phyloP scores from a whole-genome alignment of 1,140 invertebrate species.

The Aphis gossypii region DNA sequence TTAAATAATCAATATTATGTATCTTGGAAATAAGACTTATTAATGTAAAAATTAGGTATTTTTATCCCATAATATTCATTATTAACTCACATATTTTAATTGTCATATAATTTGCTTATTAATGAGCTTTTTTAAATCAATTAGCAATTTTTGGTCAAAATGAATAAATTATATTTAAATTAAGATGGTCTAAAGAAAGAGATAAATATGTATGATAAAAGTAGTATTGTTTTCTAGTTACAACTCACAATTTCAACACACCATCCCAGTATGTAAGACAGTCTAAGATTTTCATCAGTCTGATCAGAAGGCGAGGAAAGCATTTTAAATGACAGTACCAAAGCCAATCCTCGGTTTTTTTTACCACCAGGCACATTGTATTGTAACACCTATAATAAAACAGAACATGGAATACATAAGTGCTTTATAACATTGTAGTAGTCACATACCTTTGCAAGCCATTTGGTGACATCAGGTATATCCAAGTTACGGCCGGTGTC shows the following conservation, averaged over 20 bases:
- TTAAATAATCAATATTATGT: neutral
- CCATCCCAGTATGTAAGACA: constrained; percentile 90
- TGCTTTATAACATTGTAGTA: neutral
- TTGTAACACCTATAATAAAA: constrained; percentile 71
- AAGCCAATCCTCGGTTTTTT: constrained; percentile 81
- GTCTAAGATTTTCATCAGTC: constrained; percentile 79
- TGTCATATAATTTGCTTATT: neutral
- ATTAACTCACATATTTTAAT: no score
- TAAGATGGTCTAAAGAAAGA: neutral
- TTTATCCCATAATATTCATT: no score
- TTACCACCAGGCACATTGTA: constrained; percentile 83
- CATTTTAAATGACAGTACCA: constrained; percentile 81
- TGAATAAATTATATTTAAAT: neutral
- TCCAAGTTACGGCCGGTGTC: constrained; percentile 75
- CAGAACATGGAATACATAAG: neutral
- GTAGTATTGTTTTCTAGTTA: neutral
- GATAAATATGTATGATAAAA: neutral
- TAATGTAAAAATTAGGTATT: no score
- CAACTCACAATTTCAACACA: constrained; percentile 86
- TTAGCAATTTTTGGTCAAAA: neutral
- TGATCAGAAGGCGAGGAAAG: constrained; percentile 68
- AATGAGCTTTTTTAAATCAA: neutral
- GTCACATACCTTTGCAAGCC: constrained; percentile 75
- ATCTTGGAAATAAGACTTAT: neutral
- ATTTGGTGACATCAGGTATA: constrained; percentile 78